These are phyloP conservation scores for Chloropsis cyanopogon DNA, from an alignment of 2,113 vertebrate genomes.

Conservation along the genomic window DNA sequence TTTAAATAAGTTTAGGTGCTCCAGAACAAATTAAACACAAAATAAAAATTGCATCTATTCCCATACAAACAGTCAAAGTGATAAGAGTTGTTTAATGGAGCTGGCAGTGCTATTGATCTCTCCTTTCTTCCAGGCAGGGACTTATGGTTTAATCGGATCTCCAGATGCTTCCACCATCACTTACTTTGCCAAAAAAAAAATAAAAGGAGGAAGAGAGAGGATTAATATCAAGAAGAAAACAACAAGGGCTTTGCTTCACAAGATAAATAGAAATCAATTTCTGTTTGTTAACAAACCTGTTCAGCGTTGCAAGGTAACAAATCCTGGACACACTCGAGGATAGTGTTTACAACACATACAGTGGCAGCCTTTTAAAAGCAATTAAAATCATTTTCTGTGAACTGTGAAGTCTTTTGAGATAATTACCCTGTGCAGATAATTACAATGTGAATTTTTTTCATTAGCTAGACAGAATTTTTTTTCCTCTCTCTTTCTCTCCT, in stretches of 20 bases:
- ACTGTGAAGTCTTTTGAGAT: background rate
- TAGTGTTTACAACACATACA: background rate
- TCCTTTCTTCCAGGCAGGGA: slow-evolving; percentile 23
- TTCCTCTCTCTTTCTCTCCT: background rate
- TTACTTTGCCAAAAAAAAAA: background rate
- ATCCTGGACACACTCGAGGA: background rate
- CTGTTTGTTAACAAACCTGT: slow-evolving; percentile 32
- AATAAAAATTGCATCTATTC: slow-evolving; percentile 16
- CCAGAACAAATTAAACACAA: slow-evolving; percentile 32
- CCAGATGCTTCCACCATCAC: slow-evolving; percentile 16
- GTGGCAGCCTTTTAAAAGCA: background rate
- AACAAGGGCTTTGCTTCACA: background rate
- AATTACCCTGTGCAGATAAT: slow-evolving; percentile 8
- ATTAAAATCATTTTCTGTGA: slow-evolving; percentile 8
- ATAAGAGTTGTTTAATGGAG: slow-evolving; percentile 55
- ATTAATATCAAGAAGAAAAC: slow-evolving; percentile 18
- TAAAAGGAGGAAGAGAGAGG: background rate
- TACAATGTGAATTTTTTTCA: background rate
- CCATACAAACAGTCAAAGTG: background rate
- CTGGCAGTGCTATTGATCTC: slow-evolving; percentile 26
- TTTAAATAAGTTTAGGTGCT: slow-evolving; percentile 13
- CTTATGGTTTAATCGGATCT: background rate
- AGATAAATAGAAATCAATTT: slow-evolving; percentile 46
- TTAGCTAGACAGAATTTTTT: background rate
- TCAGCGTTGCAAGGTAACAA: slow-evolving; percentile 29